phyloP scores from a whole-genome alignment of 2,797 vertebrate genomes.

The Amazonetta brasiliensis region DNA sequence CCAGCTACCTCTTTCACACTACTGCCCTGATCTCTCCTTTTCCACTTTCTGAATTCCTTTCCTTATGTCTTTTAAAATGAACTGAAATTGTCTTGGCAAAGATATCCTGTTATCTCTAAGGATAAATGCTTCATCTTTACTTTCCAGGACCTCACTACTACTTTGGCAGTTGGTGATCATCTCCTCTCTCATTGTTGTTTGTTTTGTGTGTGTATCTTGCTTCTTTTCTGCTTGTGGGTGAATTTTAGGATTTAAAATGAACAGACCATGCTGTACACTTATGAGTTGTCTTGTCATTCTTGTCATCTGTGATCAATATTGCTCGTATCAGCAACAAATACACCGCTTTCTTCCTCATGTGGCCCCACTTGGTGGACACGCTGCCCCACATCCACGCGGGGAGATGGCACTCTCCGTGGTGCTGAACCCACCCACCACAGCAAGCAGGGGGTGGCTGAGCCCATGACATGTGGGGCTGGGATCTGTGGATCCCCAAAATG shows the following conservation, averaged over 20 bases:
- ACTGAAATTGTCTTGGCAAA: neutral
- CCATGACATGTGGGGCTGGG: neutral
- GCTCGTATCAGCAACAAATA: neutral
- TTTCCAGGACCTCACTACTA: neutral
- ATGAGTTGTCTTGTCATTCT: neutral
- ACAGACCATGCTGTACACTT: neutral
- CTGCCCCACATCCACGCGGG: neutral
- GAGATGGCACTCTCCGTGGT: slow-evolving; percentile 12
- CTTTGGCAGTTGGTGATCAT: neutral
- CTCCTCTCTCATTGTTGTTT: neutral
- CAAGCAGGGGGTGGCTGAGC: neutral
- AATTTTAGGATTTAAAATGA: neutral
- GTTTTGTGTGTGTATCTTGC: neutral
- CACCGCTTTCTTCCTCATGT: too few relatives aligned
- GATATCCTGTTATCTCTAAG: neutral
- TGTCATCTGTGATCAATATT: neutral
- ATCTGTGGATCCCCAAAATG: fast-evolving
- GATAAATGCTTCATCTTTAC: neutral
- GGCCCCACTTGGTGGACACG: too few relatives aligned
- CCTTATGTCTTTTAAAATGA: neutral
- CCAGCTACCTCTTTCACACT: neutral
- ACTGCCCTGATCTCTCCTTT: neutral
- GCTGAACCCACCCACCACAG: neutral
- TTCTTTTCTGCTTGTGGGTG: neutral
- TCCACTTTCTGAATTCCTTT: neutral